phyloP scores from a whole-genome alignment of 2,888 invertebrate species.

The Cylindroiulus punctatus region DNA sequence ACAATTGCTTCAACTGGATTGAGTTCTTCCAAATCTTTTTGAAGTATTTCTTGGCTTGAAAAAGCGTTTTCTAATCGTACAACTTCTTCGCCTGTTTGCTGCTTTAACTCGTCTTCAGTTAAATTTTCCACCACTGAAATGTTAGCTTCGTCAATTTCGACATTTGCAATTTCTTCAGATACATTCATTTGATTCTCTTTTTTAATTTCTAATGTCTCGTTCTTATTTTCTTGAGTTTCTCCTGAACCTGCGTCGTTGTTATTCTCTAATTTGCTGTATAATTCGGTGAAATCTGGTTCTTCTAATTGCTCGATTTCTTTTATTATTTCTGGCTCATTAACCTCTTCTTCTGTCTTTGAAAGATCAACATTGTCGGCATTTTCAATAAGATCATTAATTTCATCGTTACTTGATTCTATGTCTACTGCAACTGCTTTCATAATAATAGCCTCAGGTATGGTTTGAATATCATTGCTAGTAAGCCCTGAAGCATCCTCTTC shows the following conservation, averaged over 20 bases:
- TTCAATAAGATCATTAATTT: neutral
- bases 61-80: neutral
- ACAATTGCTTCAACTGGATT: neutral
- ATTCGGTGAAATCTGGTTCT: slow-evolving; percentile 13
- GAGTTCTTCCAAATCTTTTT: neutral
- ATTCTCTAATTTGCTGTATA: neutral
- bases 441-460: neutral
- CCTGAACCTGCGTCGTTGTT: neutral
- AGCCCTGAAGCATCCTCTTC: neutral
- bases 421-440: neutral
- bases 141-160: neutral
- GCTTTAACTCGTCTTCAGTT: neutral
- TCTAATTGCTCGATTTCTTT: slow-evolving; percentile 40
- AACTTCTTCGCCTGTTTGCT: neutral
- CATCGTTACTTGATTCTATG: neutral
- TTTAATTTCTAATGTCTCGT: neutral
- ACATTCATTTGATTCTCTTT: neutral
- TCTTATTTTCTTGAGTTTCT: neutral
- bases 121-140: neutral
- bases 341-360: neutral
- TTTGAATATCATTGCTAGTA: neutral
- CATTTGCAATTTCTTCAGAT: neutral
- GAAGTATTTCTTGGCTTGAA: neutral
- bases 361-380: neutral
- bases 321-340: slow-evolving; percentile 20